Percentiles rank a stretch among this genome's conserved stretches.
Evolutionary conservation across 2,113 vertebrate species (phyloP).

Genomic region (Chaetura pelagica): DNA sequence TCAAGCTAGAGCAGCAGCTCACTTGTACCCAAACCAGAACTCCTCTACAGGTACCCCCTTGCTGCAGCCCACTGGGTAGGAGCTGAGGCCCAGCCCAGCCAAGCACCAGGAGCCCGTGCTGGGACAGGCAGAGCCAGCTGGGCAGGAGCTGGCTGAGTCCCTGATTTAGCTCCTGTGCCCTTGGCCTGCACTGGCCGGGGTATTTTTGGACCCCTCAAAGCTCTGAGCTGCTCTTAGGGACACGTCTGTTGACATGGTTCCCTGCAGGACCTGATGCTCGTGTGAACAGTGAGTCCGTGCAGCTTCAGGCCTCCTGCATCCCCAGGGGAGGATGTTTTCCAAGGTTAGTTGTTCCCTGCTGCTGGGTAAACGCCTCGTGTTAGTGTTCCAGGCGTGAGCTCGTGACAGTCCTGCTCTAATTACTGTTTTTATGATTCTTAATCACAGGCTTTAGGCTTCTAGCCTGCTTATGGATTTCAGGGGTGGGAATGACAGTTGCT

Average conservation of each 20-base stretch:
- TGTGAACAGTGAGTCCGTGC: not conserved
- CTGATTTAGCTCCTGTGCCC: not conserved
- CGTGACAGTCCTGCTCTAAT: not conserved
- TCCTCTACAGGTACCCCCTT: not conserved
- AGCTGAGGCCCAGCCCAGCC: not conserved
- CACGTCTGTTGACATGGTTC: not conserved
- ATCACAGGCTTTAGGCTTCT: constrained; percentile 42
- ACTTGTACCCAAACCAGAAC: not conserved
- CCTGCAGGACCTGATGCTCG: not conserved
- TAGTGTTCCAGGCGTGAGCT: constrained; percentile 23
- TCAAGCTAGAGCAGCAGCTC: not conserved
- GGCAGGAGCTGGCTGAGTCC: not conserved
- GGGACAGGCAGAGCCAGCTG: not conserved
- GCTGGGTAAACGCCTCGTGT: not conserved
- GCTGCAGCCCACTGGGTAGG: not conserved
- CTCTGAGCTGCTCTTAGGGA: not conserved
- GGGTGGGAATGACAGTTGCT: constrained; percentile 24
- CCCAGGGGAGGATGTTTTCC: not conserved
- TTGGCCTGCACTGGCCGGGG: not conserved
- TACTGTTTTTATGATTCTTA: constrained; percentile 40
- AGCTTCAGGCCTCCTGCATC: not conserved
- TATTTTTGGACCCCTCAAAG: not conserved
- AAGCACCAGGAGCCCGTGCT: not conserved
- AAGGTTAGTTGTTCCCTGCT: not conserved
- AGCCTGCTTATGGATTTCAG: constrained; percentile 28